phyloP scores from a whole-genome alignment of 2,113 vertebrate genomes.

The Sander vitreus region DNA sequence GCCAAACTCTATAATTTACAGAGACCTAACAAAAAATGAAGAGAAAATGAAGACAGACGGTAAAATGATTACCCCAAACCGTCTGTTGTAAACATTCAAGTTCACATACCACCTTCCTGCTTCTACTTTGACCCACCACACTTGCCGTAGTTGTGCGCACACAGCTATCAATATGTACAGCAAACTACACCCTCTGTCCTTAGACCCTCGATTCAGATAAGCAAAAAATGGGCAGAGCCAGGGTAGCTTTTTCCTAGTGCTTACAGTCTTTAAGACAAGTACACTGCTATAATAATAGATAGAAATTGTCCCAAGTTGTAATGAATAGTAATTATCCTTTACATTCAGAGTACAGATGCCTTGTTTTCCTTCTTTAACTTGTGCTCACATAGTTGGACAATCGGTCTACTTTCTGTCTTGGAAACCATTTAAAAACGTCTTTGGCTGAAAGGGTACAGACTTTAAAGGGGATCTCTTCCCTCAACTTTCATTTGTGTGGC shows the following conservation, averaged over 20 bases:
- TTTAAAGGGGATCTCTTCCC: constrained; percentile 35
- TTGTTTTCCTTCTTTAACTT: constrained; percentile 19
- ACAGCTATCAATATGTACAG: too few relatives aligned
- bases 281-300: background rate
- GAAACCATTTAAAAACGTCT: constrained; percentile 41
- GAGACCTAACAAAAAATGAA: too few relatives aligned
- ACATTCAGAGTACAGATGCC: background rate
- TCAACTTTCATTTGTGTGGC: constrained; percentile 31
- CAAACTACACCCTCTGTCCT: too few relatives aligned
- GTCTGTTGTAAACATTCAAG: too few relatives aligned
- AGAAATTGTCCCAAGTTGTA: background rate
- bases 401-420: constrained; percentile 14
- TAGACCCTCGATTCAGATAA: too few relatives aligned
- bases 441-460: constrained; percentile 47
- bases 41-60: too few relatives aligned
- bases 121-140: too few relatives aligned
- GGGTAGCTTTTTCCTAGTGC: background rate
- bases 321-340: constrained; percentile 19
- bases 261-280: background rate
- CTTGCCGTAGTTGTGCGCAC: too few relatives aligned
- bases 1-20: too few relatives aligned
- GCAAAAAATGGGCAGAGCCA: background rate
- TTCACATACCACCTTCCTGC: too few relatives aligned
- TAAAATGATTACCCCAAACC: too few relatives aligned
- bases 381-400: background rate